These are phyloP conservation scores for Tapera naevia DNA, from an alignment of 2,797 vertebrate species.

Conservation along the genomic window DNA sequence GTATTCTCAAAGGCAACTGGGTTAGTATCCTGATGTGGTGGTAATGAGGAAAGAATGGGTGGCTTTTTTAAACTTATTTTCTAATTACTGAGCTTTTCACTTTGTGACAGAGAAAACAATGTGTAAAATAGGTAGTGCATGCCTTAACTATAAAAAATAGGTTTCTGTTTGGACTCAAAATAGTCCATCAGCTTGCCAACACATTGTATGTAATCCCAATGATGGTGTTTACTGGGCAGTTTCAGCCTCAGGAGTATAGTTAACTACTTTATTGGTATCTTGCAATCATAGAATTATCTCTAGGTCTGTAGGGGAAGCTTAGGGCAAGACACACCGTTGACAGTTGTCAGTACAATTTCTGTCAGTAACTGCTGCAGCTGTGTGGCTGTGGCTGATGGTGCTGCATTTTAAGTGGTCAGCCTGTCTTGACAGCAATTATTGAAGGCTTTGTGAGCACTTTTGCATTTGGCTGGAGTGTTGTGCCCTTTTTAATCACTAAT, in stretches of 20 bases:
- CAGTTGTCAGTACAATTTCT: neutral
- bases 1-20: neutral
- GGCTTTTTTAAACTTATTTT: neutral
- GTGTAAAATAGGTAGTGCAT: neutral
- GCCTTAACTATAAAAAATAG: neutral
- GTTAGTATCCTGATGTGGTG: neutral
- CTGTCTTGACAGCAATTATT: neutral
- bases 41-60: neutral
- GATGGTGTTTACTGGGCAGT: neutral
- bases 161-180: neutral
- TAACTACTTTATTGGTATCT: neutral
- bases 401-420: neutral
- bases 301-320: neutral
- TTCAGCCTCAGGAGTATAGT: neutral
- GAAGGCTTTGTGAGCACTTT: neutral
- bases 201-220: neutral
- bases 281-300: neutral
- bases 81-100: neutral
- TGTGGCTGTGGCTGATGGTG: neutral
- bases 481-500: neutral
- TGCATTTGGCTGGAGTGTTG: neutral
- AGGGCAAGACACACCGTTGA: fast-evolving
- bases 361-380: fast-evolving
- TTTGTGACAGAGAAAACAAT: neutral
- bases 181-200: neutral